These are phyloP conservation scores for Gallinago jamesoni DNA, from an alignment of 2,113 vertebrate species.

Conservation along the genomic window DNA sequence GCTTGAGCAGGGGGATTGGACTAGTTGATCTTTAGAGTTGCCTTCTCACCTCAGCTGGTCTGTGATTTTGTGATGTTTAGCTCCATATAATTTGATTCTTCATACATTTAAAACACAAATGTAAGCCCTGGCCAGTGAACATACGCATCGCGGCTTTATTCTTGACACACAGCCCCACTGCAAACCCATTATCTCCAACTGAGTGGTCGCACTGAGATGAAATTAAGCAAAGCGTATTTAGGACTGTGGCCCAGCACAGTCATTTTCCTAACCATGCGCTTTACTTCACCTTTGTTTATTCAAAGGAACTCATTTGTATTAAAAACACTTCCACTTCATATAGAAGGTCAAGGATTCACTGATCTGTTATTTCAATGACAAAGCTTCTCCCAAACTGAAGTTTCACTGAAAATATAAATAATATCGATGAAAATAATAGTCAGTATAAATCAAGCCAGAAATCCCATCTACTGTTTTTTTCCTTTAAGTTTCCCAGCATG, in stretches of 20 bases:
- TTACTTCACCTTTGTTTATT: neutral
- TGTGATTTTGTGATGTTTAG: neutral
- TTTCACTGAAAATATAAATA: neutral
- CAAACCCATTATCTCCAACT: neutral
- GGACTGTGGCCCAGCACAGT: neutral
- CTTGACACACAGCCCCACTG: neutral
- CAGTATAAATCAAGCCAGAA: neutral
- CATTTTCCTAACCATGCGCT: neutral
- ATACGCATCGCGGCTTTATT: neutral
- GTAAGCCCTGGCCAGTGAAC: neutral
- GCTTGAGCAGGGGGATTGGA: neutral
- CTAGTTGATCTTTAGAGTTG: neutral
- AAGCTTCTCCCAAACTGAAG: neutral
- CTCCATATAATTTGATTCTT: neutral
- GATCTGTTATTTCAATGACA: neutral
- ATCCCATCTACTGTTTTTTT: neutral
- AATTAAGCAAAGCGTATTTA: slow-evolving; percentile 20
- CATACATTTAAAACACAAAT: neutral
- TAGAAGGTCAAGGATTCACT: neutral
- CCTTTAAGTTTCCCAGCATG: neutral
- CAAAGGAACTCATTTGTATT: neutral
- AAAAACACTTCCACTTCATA: neutral
- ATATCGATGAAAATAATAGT: neutral
- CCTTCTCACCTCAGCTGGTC: neutral
- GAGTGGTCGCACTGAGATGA: neutral